phyloP scores from a whole-genome alignment of 2,113 vertebrate genomes.

The Limanda limanda region DNA sequence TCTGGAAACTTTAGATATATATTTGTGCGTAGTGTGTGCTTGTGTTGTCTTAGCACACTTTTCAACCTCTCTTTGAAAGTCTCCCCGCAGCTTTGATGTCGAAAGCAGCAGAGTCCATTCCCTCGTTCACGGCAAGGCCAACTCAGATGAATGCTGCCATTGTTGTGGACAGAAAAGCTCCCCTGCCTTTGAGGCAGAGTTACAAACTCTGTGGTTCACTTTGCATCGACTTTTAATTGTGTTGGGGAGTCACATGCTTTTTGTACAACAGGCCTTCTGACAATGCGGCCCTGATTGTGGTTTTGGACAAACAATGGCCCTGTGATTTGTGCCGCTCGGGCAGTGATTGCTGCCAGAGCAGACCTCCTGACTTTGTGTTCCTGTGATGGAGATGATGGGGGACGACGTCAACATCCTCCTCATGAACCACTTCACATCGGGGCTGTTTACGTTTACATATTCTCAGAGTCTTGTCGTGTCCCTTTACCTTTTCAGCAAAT shows the following conservation, averaged over 20 bases:
- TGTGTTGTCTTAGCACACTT: too few species aligned
- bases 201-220: slow-evolving; percentile 18
- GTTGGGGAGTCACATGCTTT: slow-evolving; percentile 21
- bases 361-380: slow-evolving; percentile 50
- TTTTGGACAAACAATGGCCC: slow-evolving; percentile 67
- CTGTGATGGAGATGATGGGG: slow-evolving; percentile 34
- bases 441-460: slow-evolving; percentile 13
- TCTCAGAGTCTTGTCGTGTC: neutral
- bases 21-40: too few species aligned
- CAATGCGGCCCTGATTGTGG: slow-evolving; percentile 73
- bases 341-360: slow-evolving; percentile 56
- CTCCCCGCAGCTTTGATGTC: neutral
- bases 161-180: slow-evolving; percentile 26
- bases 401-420: slow-evolving; percentile 39
- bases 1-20: too few species aligned
- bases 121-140: slow-evolving; percentile 28
- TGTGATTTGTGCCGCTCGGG: slow-evolving; percentile 65
- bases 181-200: slow-evolving; percentile 16
- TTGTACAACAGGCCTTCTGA: slow-evolving; percentile 41
- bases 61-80: too few species aligned
- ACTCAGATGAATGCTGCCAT: slow-evolving; percentile 23
- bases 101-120: slow-evolving; percentile 13
- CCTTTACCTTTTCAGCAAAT: neutral
- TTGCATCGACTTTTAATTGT: slow-evolving; percentile 57
- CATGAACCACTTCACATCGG: slow-evolving; percentile 19